phyloP scores from a whole-genome alignment of 2,888 invertebrate species.

The Drosophila mercatorum region DNA sequence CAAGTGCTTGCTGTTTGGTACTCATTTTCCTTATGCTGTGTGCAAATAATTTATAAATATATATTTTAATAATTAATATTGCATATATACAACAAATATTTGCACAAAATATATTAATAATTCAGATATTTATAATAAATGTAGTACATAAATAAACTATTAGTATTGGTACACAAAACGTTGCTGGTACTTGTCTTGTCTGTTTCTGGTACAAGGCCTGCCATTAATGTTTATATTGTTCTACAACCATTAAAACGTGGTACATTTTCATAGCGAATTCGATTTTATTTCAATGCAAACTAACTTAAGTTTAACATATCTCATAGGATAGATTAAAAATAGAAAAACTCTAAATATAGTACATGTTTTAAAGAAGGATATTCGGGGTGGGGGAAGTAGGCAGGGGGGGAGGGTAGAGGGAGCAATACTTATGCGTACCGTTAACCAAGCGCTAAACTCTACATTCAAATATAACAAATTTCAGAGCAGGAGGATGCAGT shows the following conservation, averaged over 20 bases:
- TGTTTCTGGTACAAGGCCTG: too few species aligned
- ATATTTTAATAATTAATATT: too few species aligned
- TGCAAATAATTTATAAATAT: background rate
- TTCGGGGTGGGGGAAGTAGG: background rate
- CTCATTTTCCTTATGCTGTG: background rate
- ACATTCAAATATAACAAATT: constrained; percentile 45
- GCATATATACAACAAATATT: background rate
- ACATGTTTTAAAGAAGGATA: constrained; percentile 24
- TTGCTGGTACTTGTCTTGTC: background rate
- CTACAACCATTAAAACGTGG: background rate
- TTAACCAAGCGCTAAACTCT: constrained; percentile 50
- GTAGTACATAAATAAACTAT: too few species aligned
- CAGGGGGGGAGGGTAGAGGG: background rate
- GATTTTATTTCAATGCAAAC: constrained; percentile 59
- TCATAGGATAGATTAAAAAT: constrained; percentile 30
- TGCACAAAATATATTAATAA: background rate
- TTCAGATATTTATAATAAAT: background rate
- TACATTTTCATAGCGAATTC: constrained; percentile 34
- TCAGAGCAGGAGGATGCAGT: constrained; percentile 16
- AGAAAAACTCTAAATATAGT: constrained; percentile 46
- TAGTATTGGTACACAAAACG: background rate
- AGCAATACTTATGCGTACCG: constrained; percentile 44
- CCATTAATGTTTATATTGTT: too few species aligned
- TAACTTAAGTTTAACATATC: constrained; percentile 51
- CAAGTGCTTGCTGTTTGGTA: background rate